Base-by-base conservation (phyloP, 1,140 invertebrate species). In the Sitobion miscanthi region DNA sequence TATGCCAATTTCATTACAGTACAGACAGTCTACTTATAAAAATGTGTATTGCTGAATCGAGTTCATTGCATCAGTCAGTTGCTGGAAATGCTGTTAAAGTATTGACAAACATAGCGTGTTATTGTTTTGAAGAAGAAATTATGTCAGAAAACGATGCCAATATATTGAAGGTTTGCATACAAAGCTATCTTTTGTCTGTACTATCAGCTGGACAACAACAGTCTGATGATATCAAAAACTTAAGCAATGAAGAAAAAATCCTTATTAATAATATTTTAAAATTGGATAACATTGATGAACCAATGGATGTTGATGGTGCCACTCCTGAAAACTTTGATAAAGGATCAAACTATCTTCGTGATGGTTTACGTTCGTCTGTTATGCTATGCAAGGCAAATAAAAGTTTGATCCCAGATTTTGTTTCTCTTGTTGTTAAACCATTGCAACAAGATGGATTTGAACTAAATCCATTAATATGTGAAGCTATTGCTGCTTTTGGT, bases 31-130 rank as follows among this genome's bases (percentile, higher is more conserved):
- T 95, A 57, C 94, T 97, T 52, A 95, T 96, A 92, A 94, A 95
- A 62, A 94, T 97, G 2, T 96, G 96, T 94, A 94, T 95, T 3
- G 95, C 95, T 94, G 96, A 96, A 93, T 96, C 96, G 93, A 96
- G 96, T 94, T 96, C 97, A 17, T 95, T 96, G 45, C 96, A 97
- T 95, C 96, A 96, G 35, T 95, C 96, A 14, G 96, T 97, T 11
- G 96, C 97, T 45, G 96, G 96, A 7, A 97, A 97, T 95, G 96
- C 97, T 8, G 96, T 97, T 94, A 96, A 96, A 93, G 96, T 97
- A 94, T 95, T 97, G 23, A 96, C 96, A 2, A 96, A 96, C 94
- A 96, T 97, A 94, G 96, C 96, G n/a, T 96, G 96, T 93, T 97
- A 97, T 94, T 97, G 97, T 95, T 97, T 95, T 94, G 93, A 93